Percentiles rank a stretch among this genome's conserved stretches.
These are phyloP conservation scores for Cosmia pyralina DNA, from an alignment of 2,888 invertebrate genomes.

Conservation along the genomic window DNA sequence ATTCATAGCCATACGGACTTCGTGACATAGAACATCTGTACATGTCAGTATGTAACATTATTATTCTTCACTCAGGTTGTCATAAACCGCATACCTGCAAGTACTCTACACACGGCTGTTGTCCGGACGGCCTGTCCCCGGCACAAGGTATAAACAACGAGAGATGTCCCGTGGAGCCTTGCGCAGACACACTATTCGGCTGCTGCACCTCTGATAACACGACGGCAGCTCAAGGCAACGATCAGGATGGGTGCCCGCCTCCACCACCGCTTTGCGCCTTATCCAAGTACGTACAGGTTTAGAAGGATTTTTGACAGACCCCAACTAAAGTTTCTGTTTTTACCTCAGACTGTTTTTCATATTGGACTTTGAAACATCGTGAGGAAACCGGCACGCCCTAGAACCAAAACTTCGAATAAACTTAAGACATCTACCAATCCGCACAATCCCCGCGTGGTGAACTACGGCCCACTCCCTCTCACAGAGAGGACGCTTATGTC, in stretches of 20 bases:
- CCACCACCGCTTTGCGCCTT: conserved; percentile 90
- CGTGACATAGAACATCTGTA: too few relatives aligned
- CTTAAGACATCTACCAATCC: too few relatives aligned
- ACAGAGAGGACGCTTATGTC: too few relatives aligned
- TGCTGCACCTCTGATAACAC: conserved; percentile 94
- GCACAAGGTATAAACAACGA: conserved; percentile 92
- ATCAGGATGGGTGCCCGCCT: conserved; percentile 95
- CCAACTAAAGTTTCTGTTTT: not conserved
- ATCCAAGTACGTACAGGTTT: conserved; percentile 84
- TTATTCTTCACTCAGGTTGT: conserved; percentile 88
- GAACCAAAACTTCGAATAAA: too few relatives aligned
- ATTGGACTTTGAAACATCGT: too few relatives aligned
- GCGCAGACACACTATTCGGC: conserved; percentile 95
- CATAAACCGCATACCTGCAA: conserved; percentile 93
- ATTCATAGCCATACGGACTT: too few relatives aligned
- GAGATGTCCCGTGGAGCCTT: conserved; percentile 94
- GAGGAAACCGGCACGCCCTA: too few relatives aligned
- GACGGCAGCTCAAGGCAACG: conserved; percentile 94
- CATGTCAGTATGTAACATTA: not conserved
- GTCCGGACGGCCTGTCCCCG: conserved; percentile 95
- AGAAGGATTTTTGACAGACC: too few relatives aligned
- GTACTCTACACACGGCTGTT: conserved; percentile 94
- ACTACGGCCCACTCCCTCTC: too few relatives aligned
- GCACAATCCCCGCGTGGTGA: too few relatives aligned
- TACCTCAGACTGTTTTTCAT: not conserved